Evolutionary conservation across 2,888 invertebrate species (phyloP).

Genomic region (Ecliptopera silaceata): DNA sequence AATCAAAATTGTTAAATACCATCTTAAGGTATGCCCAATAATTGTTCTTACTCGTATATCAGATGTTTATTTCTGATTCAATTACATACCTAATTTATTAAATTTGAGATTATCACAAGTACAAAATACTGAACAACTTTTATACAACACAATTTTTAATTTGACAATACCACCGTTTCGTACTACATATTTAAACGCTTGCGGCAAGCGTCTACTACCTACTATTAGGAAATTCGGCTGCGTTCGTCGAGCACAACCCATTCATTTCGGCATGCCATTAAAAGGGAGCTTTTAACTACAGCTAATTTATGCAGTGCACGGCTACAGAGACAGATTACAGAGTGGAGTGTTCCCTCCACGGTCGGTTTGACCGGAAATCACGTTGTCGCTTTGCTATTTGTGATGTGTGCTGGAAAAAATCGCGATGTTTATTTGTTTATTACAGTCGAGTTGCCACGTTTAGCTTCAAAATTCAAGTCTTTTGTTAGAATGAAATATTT

Average conservation of each 20-base stretch:
- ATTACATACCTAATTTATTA: too few species aligned
- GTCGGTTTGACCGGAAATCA: conserved; percentile 60
- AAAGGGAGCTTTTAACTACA: conserved; percentile 78
- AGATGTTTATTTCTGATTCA: too few species aligned
- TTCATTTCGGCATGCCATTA: conserved; percentile 77
- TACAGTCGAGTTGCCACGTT: too few species aligned
- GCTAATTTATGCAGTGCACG: conserved; percentile 78
- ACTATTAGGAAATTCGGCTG: conserved; percentile 56
- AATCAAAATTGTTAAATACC: too few species aligned
- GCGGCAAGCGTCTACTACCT: conserved; percentile 51
- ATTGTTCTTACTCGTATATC: too few species aligned
- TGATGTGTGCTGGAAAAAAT: conserved; percentile 58
- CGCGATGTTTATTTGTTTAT: conserved; percentile 56
- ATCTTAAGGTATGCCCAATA: too few species aligned
- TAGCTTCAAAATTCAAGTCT: too few species aligned
- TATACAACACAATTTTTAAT: too few species aligned
- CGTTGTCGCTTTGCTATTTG: conserved; percentile 61
- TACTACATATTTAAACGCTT: conserved; percentile 59
- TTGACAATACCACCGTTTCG: conserved; percentile 36
- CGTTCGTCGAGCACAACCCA: conserved; percentile 58
- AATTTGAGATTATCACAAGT: too few species aligned
- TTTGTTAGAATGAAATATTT: too few species aligned
- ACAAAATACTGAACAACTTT: too few species aligned
- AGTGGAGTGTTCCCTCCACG: conserved; percentile 62
- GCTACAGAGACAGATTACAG: conserved; percentile 77